Evolutionary conservation across 2,797 vertebrate species (phyloP).

Genomic region (Xenopus petersii): DNA sequence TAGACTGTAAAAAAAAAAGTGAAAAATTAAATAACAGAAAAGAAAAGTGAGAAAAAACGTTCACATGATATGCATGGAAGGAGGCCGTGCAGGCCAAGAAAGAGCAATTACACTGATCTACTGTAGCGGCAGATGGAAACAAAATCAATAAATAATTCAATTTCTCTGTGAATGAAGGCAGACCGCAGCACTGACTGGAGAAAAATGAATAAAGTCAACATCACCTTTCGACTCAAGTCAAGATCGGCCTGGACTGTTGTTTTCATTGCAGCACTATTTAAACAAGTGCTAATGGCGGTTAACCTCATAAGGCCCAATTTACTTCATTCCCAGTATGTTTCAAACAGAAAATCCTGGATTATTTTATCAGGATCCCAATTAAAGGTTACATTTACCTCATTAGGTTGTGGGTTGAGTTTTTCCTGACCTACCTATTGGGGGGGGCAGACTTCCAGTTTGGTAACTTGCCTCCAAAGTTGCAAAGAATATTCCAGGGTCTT

Average conservation of each 20-base stretch:
- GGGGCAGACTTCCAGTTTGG: too few species aligned
- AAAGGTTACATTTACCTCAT: too few species aligned
- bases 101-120: slow-evolving; percentile 44
- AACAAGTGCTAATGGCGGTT: slow-evolving; percentile 18
- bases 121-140: slow-evolving; percentile 30
- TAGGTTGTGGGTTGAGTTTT: too few species aligned
- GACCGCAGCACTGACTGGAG: slow-evolving; percentile 41
- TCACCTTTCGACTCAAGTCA: slow-evolving; percentile 39
- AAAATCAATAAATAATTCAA: slow-evolving; percentile 48
- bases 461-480: too few species aligned
- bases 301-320: too few species aligned
- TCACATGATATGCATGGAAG: slow-evolving; percentile 17
- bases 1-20: slow-evolving; percentile 17
- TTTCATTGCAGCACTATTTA: slow-evolving; percentile 27
- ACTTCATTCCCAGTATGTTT: too few species aligned
- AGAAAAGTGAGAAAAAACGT: slow-evolving; percentile 16
- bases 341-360: too few species aligned
- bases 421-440: too few species aligned
- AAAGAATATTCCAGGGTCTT: too few species aligned
- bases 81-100: slow-evolving; percentile 27
- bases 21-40: slow-evolving; percentile 31
- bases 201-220: slow-evolving; percentile 50
- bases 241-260: slow-evolving; percentile 30
- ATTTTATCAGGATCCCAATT: too few species aligned
- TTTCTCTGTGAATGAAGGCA: slow-evolving; percentile 48